Conservation (phyloP, 2,888 invertebrate genomes). For the Lissocephala sabroskyi region DNA sequence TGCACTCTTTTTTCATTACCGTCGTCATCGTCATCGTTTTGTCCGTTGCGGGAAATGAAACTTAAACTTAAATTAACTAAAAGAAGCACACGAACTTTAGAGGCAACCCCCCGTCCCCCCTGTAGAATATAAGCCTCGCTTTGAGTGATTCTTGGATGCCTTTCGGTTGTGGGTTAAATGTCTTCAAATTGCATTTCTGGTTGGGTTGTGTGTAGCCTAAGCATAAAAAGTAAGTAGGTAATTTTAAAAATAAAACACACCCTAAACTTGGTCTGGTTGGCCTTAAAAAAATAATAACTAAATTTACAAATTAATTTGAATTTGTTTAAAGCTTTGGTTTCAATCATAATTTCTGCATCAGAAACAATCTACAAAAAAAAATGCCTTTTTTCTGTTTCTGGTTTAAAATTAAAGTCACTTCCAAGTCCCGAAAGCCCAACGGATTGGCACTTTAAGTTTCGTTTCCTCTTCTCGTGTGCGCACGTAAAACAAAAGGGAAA, state of each 20-base stretch:
- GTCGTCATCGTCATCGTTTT: neutral
- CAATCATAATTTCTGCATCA: constrained; percentile 59
- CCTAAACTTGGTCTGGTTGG: constrained; percentile 26
- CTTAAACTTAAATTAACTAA: constrained; percentile 4
- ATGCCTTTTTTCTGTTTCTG: no score
- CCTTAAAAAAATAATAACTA: constrained; percentile 3
- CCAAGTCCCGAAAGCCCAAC: constrained; percentile 3
- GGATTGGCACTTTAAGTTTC: constrained; percentile 4
- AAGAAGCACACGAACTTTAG: neutral
- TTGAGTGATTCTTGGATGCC: constrained; percentile 32
- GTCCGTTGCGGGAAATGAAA: neutral
- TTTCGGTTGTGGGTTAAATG: constrained; percentile 25
- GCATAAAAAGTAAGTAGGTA: constrained; percentile 1
- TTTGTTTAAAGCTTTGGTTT: constrained; percentile 59
- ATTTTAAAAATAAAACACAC: constrained; percentile 39
- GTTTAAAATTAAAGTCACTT: no score
- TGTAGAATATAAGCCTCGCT: constrained; percentile 47
- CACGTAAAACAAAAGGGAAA: no score
- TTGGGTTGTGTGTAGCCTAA: constrained; percentile 1
- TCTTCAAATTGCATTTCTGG: constrained; percentile 25
- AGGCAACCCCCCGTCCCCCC: neutral
- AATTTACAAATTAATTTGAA: constrained; percentile 29
- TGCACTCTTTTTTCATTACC: no score
- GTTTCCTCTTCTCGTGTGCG: neutral
- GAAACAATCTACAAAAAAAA: no score